Evolutionary conservation across 2,888 invertebrate genomes (phyloP).

Genomic region (Drosophila cognata): DNA sequence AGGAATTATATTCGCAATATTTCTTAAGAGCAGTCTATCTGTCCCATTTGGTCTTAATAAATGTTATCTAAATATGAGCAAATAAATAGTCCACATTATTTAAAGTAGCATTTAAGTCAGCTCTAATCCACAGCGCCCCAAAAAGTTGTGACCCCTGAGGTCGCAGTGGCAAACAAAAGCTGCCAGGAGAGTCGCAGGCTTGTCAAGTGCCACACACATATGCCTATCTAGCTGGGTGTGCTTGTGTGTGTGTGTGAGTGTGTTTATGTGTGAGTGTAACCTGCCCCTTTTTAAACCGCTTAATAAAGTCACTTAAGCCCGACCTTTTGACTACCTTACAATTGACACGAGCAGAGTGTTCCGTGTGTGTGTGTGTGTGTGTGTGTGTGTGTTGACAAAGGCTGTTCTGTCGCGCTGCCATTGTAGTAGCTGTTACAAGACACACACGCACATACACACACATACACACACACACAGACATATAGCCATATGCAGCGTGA

Average conservation of each 20-base stretch:
- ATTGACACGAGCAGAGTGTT: constrained; percentile 64
- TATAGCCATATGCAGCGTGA: constrained; percentile 72
- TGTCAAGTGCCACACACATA: constrained; percentile 66
- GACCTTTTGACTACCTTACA: constrained; percentile 78
- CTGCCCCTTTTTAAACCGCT: constrained; percentile 81
- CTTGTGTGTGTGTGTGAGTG: constrained; percentile 4
- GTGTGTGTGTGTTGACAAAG: constrained; percentile 52
- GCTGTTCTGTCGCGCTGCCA: constrained; percentile 70
- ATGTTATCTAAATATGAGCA: neutral
- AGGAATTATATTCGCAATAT: neutral
- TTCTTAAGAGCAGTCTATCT: neutral
- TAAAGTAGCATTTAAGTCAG: constrained; percentile 47
- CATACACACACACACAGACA: neutral
- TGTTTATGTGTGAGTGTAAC: constrained; percentile 56
- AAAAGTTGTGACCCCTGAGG: constrained; percentile 28
- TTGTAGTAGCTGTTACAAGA: constrained; percentile 69
- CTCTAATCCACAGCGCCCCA: constrained; percentile 40
- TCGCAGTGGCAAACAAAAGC: constrained; percentile 45
- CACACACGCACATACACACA: constrained; percentile 16
- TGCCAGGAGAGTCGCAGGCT: constrained; percentile 43
- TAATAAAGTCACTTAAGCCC: constrained; percentile 81
- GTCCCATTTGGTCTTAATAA: neutral
- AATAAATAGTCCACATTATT: constrained; percentile 34
- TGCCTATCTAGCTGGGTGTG: constrained; percentile 11
- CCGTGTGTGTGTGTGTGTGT: too few relatives aligned